phyloP scores from a whole-genome alignment of 2,797 vertebrate genomes.

The Linurgus olivaceus region DNA sequence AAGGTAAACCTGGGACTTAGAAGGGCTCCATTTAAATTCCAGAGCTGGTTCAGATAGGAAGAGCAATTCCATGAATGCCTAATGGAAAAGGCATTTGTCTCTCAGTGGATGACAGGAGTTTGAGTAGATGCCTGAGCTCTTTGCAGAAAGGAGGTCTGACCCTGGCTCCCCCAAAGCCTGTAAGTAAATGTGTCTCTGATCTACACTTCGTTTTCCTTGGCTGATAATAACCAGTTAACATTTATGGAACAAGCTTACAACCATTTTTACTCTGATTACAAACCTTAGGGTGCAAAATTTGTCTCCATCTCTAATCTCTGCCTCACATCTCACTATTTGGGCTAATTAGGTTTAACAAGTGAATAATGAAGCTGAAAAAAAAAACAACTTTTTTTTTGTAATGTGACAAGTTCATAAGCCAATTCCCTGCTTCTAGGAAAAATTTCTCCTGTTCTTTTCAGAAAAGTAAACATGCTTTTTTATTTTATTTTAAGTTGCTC shows the following conservation, averaged over 20 bases:
- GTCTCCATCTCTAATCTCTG: neutral
- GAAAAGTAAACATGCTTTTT: neutral
- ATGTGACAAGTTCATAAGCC: neutral
- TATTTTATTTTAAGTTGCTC: slow-evolving; percentile 6
- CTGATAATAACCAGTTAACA: neutral
- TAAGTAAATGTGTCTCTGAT: neutral
- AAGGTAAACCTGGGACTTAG: neutral
- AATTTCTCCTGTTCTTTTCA: neutral
- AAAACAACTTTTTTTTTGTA: neutral
- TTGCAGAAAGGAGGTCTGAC: neutral
- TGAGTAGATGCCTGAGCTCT: neutral
- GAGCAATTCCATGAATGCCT: neutral
- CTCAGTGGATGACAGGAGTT: neutral
- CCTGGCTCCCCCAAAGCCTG: neutral
- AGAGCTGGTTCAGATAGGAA: neutral
- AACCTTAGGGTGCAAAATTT: slow-evolving; percentile 4
- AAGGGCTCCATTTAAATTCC: neutral
- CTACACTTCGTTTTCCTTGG: neutral
- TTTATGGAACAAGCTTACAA: neutral
- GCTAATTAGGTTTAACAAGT: neutral
- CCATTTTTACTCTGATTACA: slow-evolving; percentile 11
- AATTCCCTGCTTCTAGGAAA: slow-evolving; percentile 19
- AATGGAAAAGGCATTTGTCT: neutral
- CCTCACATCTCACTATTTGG: neutral
- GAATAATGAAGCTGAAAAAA: neutral